Evolutionary conservation across 2,888 invertebrate genomes (phyloP), one percentile per base, ranked within the genome.

Genomic region (Lycia hirtaria): DNA sequence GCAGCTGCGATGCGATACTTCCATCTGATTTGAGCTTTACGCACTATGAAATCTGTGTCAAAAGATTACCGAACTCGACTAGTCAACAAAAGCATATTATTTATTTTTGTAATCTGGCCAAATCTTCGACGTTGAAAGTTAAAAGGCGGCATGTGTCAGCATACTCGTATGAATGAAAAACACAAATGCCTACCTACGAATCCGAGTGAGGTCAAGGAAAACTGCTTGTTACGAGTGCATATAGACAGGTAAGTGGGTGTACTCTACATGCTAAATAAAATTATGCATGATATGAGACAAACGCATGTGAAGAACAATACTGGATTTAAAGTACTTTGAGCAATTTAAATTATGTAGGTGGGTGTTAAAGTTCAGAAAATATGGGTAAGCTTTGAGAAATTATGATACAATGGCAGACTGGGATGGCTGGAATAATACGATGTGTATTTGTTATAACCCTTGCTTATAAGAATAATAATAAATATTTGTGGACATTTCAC

Each of bases 121-220:
- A 28, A 15, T 38, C 5, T 40, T 10, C 26, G 3, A 22, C n/a
- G 24, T 2, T 14, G 33, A 45, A 53, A 64, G 44, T 35, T 15
- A 35, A 47, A 56, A 57, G 30, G 38, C 43, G 54, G 41, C 40
- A 33, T 44, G 41, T 56, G 30, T 35, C 43, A 52, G 41, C 40
- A 33, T 44, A 38, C 54, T 44, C 44, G 56, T 58, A 83, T 88
- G 85, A 87, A 87, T 87, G 84, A 80, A 81, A 76, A 73, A 70
- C 73, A 78, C 73, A 83, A 72, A 72, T 72, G 69, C 68, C 17
- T 54, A 47, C 38, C 26, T 40, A 78, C 74, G n/a, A 72, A 73
- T 68, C 74, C 69, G 68, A 72, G 76, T 71, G 73, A 81, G 88
- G 88, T 88, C 89, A 90, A 90, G 89, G 89, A 67, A 70, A 89